phyloP scores from a whole-genome alignment of 2,113 vertebrate species.

The Brienomyrus brachyistius region DNA sequence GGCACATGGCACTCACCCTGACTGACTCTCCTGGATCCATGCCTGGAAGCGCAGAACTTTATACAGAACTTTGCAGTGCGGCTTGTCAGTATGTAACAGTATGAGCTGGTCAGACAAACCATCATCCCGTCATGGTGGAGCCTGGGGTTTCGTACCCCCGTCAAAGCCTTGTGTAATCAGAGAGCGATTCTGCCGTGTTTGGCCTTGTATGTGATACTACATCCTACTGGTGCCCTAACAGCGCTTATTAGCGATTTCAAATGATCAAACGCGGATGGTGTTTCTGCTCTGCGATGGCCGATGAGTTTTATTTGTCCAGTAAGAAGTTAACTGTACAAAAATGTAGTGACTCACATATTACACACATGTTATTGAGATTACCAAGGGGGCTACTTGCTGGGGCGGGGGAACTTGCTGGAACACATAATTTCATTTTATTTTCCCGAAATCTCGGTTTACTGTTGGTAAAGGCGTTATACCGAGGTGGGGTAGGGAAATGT shows the following conservation, averaged over 20 bases:
- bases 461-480: background rate
- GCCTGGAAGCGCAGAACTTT: background rate
- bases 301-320: conserved; percentile 23
- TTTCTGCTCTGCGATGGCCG: background rate
- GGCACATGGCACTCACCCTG: background rate
- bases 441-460: background rate
- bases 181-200: background rate
- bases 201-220: background rate
- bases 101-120: background rate
- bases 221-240: background rate
- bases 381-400: conserved; percentile 22
- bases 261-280: background rate
- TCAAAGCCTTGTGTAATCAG: background rate
- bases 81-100: background rate
- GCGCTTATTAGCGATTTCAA: background rate
- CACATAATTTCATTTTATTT: background rate
- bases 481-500: background rate
- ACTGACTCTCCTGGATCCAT: background rate
- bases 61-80: background rate
- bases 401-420: conserved; percentile 19
- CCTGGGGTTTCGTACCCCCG: background rate
- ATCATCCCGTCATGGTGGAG: background rate
- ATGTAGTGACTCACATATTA: conserved; percentile 28
- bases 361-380: conserved; percentile 23
- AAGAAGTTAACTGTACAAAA: conserved; percentile 28